Evolutionary conservation across 2,797 vertebrate genomes (phyloP).

Genomic region (Epinephelus coioides): DNA sequence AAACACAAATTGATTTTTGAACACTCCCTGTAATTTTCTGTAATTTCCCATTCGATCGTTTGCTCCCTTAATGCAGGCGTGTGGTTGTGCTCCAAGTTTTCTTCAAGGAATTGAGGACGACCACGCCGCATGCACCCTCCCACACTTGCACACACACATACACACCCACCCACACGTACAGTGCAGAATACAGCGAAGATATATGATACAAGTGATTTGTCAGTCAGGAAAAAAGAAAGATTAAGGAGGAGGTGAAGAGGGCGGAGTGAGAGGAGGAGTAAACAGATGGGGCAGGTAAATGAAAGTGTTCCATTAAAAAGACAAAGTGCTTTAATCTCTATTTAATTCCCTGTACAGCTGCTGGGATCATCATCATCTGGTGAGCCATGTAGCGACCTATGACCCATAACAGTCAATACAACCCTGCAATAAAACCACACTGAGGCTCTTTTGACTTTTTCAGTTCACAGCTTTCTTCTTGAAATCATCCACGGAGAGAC

Average conservation of each 20-base stretch:
- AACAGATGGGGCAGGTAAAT: conserved; percentile 56
- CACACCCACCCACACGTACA: neutral
- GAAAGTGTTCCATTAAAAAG: conserved; percentile 65
- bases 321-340: conserved; percentile 69
- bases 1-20: conserved; percentile 74
- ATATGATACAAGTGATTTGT: conserved; percentile 40
- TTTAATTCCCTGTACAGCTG: conserved; percentile 53
- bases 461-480: neutral
- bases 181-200: conserved; percentile 3
- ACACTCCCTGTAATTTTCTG: conserved; percentile 65
- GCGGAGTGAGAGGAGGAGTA: conserved; percentile 18
- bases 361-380: conserved; percentile 40
- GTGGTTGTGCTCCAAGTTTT: conserved; percentile 17
- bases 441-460: conserved; percentile 7
- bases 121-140: neutral
- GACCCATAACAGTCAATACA: conserved; percentile 45
- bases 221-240: conserved; percentile 36
- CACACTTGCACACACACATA: neutral
- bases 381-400: conserved; percentile 39
- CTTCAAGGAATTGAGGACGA: neutral
- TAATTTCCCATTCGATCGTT: conserved; percentile 58
- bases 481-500: neutral
- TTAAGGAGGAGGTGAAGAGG: conserved; percentile 18
- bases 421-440: conserved; percentile 2
- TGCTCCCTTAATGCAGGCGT: conserved; percentile 36